Percentiles rank a stretch among this genome's conserved stretches.
phyloP scores from a whole-genome alignment of 2,113 vertebrate species.

The Hippopotamus amphibius region DNA sequence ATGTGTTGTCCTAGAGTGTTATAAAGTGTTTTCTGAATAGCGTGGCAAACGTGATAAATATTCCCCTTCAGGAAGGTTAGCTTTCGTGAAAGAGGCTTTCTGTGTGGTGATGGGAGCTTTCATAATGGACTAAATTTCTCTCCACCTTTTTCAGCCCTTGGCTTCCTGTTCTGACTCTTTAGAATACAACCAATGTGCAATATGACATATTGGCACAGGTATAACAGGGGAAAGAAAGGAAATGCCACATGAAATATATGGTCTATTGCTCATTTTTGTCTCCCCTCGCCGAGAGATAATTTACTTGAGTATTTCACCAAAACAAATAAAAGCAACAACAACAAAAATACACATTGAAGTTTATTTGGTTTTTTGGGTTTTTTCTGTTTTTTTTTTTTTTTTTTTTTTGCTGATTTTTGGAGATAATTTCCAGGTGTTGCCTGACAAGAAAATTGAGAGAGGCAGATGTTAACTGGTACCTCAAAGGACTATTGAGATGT shows the following conservation, averaged over 20 bases:
- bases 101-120: not conserved
- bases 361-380: not conserved
- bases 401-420: not conserved
- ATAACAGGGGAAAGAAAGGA: not conserved
- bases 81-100: not conserved
- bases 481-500: not conserved
- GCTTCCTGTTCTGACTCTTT: not conserved
- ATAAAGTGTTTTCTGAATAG: not conserved
- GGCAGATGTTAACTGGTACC: not conserved
- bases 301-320: not conserved
- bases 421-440: not conserved
- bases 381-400: not conserved
- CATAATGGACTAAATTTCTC: not conserved
- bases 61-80: not conserved
- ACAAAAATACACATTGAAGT: not conserved
- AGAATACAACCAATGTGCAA: not conserved
- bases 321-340: not conserved
- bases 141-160: not conserved
- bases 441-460: not conserved
- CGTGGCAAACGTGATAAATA: not conserved
- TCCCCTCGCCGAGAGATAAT: not conserved
- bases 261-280: not conserved
- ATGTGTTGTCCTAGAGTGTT: not conserved
- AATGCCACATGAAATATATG: not conserved
- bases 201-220: not conserved